Base-by-base conservation (phyloP, 2,888 invertebrate species). In the Cremastinae sp. region DNA sequence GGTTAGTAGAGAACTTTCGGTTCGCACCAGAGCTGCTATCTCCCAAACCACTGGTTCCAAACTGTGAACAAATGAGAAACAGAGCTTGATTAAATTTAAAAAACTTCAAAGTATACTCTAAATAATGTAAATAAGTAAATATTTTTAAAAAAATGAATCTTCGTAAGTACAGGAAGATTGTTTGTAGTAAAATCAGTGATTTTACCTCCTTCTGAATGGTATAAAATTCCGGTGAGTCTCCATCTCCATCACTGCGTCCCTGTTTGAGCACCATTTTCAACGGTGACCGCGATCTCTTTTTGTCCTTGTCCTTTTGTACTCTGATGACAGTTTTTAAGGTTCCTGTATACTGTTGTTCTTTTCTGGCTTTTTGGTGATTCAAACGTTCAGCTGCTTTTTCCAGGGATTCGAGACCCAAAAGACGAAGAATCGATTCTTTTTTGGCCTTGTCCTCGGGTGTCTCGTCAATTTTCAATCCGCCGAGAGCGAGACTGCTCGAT, bases 271-370 rank as follows among this genome's bases (percentile, higher is more conserved):
- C 95, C 94, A 95, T 95, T 90, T 95, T 96, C 80, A 95, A 88
- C 0, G 95, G 94, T 77, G 93, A 94, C 78, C 94, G 92, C 64
- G 92, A 92, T 38, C 91, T 90, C 80, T 93, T 93, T 89, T 94
- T 94, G 83, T 93, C 93, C 94, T 92, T 87, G 53, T 88, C 87
- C 76, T 89, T 89, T 18, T 86, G 82, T 79, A 96, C 90, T 90
- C 96, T 95, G 83, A 96, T 96, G 83, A 96, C 94, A 82, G 96
- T 96, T 87, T 96, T 96, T 79, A 96, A 88, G 0, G 96, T 96
- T 43, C 96, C 96, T 1, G 95, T 95, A 84, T 94, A 95, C n/a
- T n/a, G n/a, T 82, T 92, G 14, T 71, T 92, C 92, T 58, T 92
- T 92, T 81, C 92, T 93, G 1, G 93, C 93, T 83, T 94, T 93